These are phyloP conservation scores for Sinocyclocheilus grahami DNA, from an alignment of 2,113 vertebrate genomes.

Conservation along the genomic window DNA sequence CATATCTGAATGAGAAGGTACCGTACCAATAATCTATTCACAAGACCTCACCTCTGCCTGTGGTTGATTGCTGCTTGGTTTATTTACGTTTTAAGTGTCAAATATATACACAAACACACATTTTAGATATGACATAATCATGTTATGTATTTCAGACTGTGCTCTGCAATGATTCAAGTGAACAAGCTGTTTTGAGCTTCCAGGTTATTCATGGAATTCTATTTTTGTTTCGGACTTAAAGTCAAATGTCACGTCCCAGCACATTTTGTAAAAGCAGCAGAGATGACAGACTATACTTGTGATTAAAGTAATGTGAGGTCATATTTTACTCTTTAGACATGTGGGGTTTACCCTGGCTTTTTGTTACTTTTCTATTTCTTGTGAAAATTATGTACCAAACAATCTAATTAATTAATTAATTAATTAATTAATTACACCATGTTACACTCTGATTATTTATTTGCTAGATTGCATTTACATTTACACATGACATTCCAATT, in stretches of 20 bases:
- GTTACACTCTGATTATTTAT: no score
- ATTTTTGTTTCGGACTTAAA: conserved; percentile 29
- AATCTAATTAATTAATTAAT: no score
- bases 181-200: conserved; percentile 23
- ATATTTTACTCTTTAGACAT: neutral
- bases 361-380: neutral
- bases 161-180: neutral
- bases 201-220: conserved; percentile 12
- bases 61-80: neutral
- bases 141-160: neutral
- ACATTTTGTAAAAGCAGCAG: neutral
- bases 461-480: neutral
- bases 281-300: conserved; percentile 8
- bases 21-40: neutral
- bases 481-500: neutral
- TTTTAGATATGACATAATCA: conserved; percentile 4
- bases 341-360: neutral
- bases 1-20: no score
- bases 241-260: conserved; percentile 19
- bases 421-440: no score
- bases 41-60: neutral
- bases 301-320: neutral
- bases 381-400: neutral
- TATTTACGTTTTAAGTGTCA: neutral
- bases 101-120: neutral